Base-by-base conservation (phyloP, 2,888 invertebrate species). In the Pseudeuparius sepicola region DNA sequence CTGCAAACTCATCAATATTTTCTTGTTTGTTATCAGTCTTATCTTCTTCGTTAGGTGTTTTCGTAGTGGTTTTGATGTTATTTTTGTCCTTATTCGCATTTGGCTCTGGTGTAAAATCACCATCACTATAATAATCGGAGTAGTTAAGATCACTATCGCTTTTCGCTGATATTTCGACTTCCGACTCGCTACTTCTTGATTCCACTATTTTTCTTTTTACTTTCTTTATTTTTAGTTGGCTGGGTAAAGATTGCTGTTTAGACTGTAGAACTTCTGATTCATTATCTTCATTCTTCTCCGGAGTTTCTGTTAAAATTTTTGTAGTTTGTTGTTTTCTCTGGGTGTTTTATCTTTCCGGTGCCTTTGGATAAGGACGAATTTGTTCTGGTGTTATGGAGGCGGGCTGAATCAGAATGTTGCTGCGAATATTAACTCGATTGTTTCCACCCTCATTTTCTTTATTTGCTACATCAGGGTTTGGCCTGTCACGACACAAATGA, bases 301-400 rank as follows among this genome's bases (percentile, higher is more conserved):
- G 33, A 14, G 26, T 33, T 33, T 33, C 14, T 33, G 31, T 25
- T 33, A 33, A 14, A 33, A 33, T 33, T 33, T 33, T 33, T 33
- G 33, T 24, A 33, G 33, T 29, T n/a, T 33, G 33, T 28, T 33
- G 25, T 13, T 27, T 4, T 33, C 33, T 33, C 3, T 13, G 13
- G 25, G 26, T 20, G n/a, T 6, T 6, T 20, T 20, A 7, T n/a
- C 20, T 20, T 20, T 20, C 20, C n/a, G 20, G n/a, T 33, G 33
- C 13, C 26, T 33, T 33, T 25, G 25, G 24, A 27, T 25, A 33
- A 25, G 33, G 10, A 15, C 26, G 25, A 25, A 33, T 24, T 33
- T 33, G 4, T 33, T 33, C 24, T 12, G 25, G 14, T 33, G 20
- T 20, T 20, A 20, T 6, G 20, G 20, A 20, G 20, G 20, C 20